Base-by-base conservation (phyloP, 2,888 invertebrate species). In the Drosophila subsilvestris region DNA sequence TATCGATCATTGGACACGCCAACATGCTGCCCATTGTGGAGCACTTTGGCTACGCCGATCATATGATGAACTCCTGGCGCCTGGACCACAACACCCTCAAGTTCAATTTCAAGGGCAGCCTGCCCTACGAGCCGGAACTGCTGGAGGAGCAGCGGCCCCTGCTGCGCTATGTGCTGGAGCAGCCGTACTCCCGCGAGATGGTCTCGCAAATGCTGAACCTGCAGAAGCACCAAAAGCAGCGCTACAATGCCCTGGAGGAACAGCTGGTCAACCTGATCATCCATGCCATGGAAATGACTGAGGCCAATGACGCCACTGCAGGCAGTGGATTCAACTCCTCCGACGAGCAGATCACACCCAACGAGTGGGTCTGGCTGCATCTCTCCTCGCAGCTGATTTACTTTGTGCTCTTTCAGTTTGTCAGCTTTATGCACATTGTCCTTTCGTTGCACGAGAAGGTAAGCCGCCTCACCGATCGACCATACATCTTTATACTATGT, bases 181-280 rank as follows among this genome's bases (percentile, higher is more conserved):
- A 99, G 90, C 98, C 98, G 0, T 99, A 98, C 91, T 98, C 98
- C 1, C 94, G 98, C 77, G 99, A 99, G 89, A 98, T 98, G 97
- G 97, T 98, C 80, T 98, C 97, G 83, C 96, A 96, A 3, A 98
- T 99, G 96, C 93, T 99, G 18, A 97, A 98, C 47, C 93, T 99
- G 22, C 98, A 97, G 90, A 98, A 98, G 91, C 98, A 98, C 93
- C 96, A 96, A 78, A 97, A 97, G 88, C 96, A 96, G 89, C 93
- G 97, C 18, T 98, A 98, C 90, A 95, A 96, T 68, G 97, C 97
- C 0, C 92, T 99, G 49, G 98, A 99, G 91, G 98, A 98, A 85
- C 97, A 98, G 91, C 92, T 99, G 47, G 98, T 98, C 0, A 97
- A 98, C 90, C 93, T 98, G 47, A 96, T 98, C 79, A 96, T 99